phyloP scores from a whole-genome alignment of 1,140 invertebrate genomes.

The Ceratosolen fusciceps region DNA sequence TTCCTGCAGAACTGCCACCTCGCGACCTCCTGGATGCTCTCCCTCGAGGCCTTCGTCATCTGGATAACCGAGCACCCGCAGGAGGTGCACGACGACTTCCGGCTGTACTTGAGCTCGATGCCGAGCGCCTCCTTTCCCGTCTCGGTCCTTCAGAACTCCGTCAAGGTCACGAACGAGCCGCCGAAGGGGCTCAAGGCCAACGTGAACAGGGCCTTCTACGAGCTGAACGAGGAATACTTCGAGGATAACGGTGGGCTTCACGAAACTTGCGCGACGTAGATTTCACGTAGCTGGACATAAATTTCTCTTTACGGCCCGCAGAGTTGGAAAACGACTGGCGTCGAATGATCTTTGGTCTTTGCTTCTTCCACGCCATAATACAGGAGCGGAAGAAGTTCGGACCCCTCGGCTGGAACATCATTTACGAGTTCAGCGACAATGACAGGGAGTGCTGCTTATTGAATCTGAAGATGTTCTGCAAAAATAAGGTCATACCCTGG shows the following conservation, averaged over 20 bases:
- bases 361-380: constrained; percentile 89
- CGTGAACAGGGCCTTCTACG: constrained; percentile 84
- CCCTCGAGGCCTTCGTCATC: constrained; percentile 80
- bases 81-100: constrained; percentile 79
- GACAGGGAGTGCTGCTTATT: constrained; percentile 90
- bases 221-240: constrained; percentile 85
- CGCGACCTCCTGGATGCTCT: constrained; percentile 91
- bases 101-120: constrained; percentile 91
- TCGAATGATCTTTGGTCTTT: constrained; percentile 82
- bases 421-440: constrained; percentile 91
- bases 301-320: constrained; percentile 63
- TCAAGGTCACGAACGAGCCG: constrained; percentile 94
- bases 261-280: no score
- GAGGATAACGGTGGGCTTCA: constrained; percentile 79
- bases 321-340: constrained; percentile 82
- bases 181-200: constrained; percentile 89
- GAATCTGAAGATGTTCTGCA: constrained; percentile 88
- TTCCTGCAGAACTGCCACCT: constrained; percentile 93
- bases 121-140: constrained; percentile 89
- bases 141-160: constrained; percentile 90
- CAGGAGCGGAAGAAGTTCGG: constrained; percentile 93
- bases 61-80: constrained; percentile 77
- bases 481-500: constrained; percentile 81
- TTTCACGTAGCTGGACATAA: no score
- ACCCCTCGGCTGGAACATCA: constrained; percentile 91